phyloP scores from a whole-genome alignment of 2,888 invertebrate genomes.

The Euzophera pinguis region DNA sequence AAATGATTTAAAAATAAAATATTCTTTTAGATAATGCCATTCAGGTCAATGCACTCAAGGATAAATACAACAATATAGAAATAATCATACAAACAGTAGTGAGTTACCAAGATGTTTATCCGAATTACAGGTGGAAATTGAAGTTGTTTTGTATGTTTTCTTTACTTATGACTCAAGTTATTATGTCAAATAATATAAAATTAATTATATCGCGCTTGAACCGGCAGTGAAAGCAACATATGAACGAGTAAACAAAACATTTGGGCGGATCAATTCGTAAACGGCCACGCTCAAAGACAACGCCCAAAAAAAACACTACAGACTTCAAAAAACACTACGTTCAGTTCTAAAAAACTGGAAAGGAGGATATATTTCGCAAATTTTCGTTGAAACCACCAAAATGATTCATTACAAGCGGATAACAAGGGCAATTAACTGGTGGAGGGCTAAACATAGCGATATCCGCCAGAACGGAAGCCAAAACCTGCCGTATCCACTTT shows the following conservation, averaged over 20 bases:
- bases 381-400: constrained; percentile 61
- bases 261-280: constrained; percentile 36
- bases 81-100: constrained; percentile 23
- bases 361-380: constrained; percentile 39
- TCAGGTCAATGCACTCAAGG: not conserved
- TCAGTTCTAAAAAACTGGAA: constrained; percentile 19
- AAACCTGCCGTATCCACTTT: constrained; percentile 43
- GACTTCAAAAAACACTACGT: constrained; percentile 17
- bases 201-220: too few species aligned
- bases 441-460: constrained; percentile 33
- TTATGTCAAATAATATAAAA: too few species aligned
- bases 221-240: constrained; percentile 23
- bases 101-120: not conserved
- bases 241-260: constrained; percentile 67
- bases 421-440: constrained; percentile 50
- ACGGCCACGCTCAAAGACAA: constrained; percentile 22
- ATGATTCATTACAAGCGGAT: constrained; percentile 61
- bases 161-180: too few species aligned
- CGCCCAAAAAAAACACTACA: constrained; percentile 24
- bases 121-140: not conserved
- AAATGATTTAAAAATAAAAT: too few species aligned
- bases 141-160: too few species aligned
- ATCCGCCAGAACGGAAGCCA: constrained; percentile 39
- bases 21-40: not conserved
- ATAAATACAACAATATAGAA: constrained; percentile 21